Evolutionary conservation across 2,113 vertebrate genomes (phyloP).

Genomic region (Laticauda laticaudata): DNA sequence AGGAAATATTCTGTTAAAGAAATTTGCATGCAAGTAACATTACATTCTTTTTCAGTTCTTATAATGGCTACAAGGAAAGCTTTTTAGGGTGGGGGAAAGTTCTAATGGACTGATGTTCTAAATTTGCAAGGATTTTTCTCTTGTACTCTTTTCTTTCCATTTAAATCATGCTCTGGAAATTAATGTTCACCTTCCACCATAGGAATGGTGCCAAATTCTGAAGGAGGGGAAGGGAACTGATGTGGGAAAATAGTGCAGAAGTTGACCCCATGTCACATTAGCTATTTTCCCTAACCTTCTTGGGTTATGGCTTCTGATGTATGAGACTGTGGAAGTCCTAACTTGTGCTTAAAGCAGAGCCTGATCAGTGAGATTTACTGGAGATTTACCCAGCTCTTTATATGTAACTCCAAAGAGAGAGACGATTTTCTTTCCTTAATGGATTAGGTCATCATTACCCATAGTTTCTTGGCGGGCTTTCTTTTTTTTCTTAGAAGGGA

Average conservation of each 20-base stretch:
- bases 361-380: neutral
- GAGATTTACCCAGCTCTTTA: neutral
- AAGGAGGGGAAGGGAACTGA: conserved; percentile 44
- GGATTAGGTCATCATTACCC: neutral
- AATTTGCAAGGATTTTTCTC: neutral
- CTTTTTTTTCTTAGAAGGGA: neutral
- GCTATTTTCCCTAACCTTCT: conserved; percentile 42
- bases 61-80: neutral
- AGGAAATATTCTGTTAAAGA: neutral
- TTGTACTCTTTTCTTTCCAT: neutral
- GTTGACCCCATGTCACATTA: conserved; percentile 40
- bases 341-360: neutral
- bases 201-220: neutral
- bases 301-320: neutral
- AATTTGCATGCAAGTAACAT: neutral
- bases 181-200: neutral
- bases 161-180: neutral
- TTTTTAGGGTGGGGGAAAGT: neutral
- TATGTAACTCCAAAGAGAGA: neutral
- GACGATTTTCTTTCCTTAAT: neutral
- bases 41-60: neutral
- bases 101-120: neutral
- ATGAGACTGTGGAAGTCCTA: neutral
- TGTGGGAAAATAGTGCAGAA: conserved; percentile 23
- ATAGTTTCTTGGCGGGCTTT: neutral